Conservation (phyloP, 2,888 invertebrate species). For the Dorcus parallelipipedus region DNA sequence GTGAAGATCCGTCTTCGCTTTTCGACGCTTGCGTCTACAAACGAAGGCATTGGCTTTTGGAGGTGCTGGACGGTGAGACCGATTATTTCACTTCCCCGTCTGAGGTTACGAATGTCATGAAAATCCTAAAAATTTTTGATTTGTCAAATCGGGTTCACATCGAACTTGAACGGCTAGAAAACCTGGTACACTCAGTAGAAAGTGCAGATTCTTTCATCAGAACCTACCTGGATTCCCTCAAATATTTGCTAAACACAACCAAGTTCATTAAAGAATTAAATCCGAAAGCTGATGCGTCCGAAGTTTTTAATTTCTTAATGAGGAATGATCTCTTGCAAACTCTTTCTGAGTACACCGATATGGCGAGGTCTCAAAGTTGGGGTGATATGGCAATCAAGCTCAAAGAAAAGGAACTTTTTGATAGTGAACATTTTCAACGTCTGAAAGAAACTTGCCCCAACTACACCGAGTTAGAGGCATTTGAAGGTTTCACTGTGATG, state of each 20-base stretch:
- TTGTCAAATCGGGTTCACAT: slow-evolving; percentile 20
- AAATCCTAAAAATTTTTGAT: slow-evolving; percentile 33
- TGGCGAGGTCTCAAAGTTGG: slow-evolving; percentile 25
- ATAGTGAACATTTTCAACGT: slow-evolving; percentile 8
- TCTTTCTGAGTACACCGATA: slow-evolving; percentile 31
- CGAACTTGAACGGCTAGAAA: slow-evolving; percentile 20
- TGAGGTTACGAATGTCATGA: slow-evolving; percentile 18
- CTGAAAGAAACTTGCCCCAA: slow-evolving; percentile 19
- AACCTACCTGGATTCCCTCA: slow-evolving; percentile 34
- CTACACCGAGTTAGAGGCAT: slow-evolving; percentile 41
- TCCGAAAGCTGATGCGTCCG: slow-evolving; percentile 14
- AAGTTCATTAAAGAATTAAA: slow-evolving; percentile 32
- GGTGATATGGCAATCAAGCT: slow-evolving; percentile 25
- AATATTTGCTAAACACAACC: slow-evolving; percentile 27
- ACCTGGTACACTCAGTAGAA: not conserved
- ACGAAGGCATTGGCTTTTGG: slow-evolving; percentile 42
- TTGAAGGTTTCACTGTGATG: slow-evolving; percentile 21
- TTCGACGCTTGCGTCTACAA: slow-evolving; percentile 40
- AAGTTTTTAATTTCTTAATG: slow-evolving; percentile 23
- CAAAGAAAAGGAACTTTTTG: slow-evolving; percentile 25
- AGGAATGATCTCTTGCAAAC: slow-evolving; percentile 30
- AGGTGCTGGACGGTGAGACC: slow-evolving; percentile 32
- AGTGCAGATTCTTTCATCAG: slow-evolving; percentile 35
- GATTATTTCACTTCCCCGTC: slow-evolving; percentile 22
- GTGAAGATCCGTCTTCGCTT: slow-evolving; percentile 34